Percentiles rank a stretch among this genome's conserved stretches.
These are phyloP conservation scores for Etheostoma nigrum DNA, from an alignment of 2,797 vertebrate species.

Conservation along the genomic window DNA sequence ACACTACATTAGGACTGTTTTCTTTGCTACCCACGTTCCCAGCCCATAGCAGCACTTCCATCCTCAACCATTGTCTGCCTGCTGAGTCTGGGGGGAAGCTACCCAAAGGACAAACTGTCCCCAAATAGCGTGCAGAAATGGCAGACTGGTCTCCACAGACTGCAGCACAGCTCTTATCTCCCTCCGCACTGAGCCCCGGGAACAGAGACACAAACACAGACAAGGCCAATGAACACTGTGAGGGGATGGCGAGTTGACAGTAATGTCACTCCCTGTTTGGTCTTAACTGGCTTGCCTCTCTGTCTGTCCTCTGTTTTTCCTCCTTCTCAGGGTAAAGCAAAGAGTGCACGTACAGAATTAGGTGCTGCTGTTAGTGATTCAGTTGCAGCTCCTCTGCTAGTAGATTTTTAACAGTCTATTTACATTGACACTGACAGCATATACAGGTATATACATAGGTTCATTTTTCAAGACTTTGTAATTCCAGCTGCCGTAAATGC, in stretches of 20 bases:
- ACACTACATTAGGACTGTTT: slow-evolving; percentile 76
- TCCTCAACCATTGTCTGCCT: slow-evolving; percentile 67
- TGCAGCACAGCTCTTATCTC: slow-evolving; percentile 69
- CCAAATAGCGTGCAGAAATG: slow-evolving; percentile 69
- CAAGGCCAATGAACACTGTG: slow-evolving; percentile 56
- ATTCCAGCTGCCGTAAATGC: slow-evolving; percentile 28
- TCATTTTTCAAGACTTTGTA: slow-evolving; percentile 20
- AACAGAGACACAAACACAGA: slow-evolving; percentile 70
- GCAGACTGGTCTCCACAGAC: slow-evolving; percentile 69
- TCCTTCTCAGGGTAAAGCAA: slow-evolving; percentile 45
- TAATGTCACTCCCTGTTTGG: slow-evolving; percentile 73
- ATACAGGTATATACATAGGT: neutral
- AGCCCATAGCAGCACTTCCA: slow-evolving; percentile 67
- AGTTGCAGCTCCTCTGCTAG: neutral
- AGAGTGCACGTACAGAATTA: slow-evolving; percentile 32
- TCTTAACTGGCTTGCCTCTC: slow-evolving; percentile 49
- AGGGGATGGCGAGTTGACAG: slow-evolving; percentile 70
- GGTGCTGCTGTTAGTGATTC: slow-evolving; percentile 31
- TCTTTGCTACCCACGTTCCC: slow-evolving; percentile 55
- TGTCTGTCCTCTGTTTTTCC: slow-evolving; percentile 40
- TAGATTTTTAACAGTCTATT: slow-evolving; percentile 7
- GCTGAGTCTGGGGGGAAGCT: slow-evolving; percentile 60
- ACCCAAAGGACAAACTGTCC: slow-evolving; percentile 76
- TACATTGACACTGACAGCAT: slow-evolving; percentile 4
- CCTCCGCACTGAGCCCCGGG: slow-evolving; percentile 52